Evolutionary conservation across 2,113 vertebrate genomes (phyloP), one percentile per base, ranked within the genome.

Genomic region (Platichthys flesus): DNA sequence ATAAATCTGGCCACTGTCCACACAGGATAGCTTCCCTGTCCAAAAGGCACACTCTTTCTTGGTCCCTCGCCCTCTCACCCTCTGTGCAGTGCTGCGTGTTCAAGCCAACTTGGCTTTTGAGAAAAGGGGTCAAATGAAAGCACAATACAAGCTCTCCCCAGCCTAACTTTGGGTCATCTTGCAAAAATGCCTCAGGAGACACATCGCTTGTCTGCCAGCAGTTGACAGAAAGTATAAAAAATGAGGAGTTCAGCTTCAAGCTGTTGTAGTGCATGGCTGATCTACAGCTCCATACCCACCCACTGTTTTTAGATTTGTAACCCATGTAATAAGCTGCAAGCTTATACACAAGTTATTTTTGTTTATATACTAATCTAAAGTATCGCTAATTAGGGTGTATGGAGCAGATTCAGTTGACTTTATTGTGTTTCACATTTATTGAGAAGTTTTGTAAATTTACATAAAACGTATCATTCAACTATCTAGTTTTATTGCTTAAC

Each of bases 41-140:
- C 75, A 87, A 85, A 62, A 89, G 73, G 67, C 81, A 83, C 70
- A 84, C 84, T 83, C 61, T 58, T 60, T 85, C 71, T 88, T 82
- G 84, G 85, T 89, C 86, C 84, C 81, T 82, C n/a, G 73, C 84
- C 82, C 81, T 88, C 75, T 91, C 81, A 42, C 82, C 85, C 86
- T 89, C 76, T 85, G 79, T 80, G 89, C 65, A 42, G 76, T 49
- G 71, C 55, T 12, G 47, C 68, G 60, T 82, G 67, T 78, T 83
- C 35, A 74, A 82, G 88, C 84, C 90, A 89, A 89, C 62, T 88
- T 91, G 91, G 91, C 85, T 84, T 69, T 18, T 23, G 65, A 82
- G 75, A 74, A 83, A 85, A 73, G 64, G 58, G 85, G 86, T 88
- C 85, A 82, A 91, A 85, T 85, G 73, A 86, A 91, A 87, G 68